Evolutionary conservation across 92 coral and sea anemone genomes (phyloP).

Genomic region (Bergia puertoricense): DNA sequence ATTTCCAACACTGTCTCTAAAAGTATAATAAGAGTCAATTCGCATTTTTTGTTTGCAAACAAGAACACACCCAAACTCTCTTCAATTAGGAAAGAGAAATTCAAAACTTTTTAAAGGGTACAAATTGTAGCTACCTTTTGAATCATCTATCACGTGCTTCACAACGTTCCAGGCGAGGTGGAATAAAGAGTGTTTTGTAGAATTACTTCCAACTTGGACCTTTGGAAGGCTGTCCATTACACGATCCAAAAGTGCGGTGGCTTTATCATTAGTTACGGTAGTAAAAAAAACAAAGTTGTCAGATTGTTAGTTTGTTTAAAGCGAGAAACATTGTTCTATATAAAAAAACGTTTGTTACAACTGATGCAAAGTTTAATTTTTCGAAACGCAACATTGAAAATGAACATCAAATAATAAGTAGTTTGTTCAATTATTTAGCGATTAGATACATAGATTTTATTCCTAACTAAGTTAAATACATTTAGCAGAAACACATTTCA

Average conservation of each 20-base stretch:
- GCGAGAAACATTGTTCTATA: not conserved
- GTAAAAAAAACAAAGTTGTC: not conserved
- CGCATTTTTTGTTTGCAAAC: not conserved
- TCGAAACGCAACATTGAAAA: not conserved
- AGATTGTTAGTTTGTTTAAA: not conserved
- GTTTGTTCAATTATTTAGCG: no score
- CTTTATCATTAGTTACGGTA: not conserved
- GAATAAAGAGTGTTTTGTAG: not conserved
- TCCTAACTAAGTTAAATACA: no score
- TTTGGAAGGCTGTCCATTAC: slow-evolving; percentile 22
- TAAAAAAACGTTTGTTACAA: no score
- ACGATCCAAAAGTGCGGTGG: slow-evolving; percentile 10
- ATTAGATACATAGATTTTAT: no score
- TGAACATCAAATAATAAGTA: no score
- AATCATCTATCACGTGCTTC: not conserved
- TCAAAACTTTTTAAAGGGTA: no score
- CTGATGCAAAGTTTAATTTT: no score
- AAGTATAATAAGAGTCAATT: not conserved
- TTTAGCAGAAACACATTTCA: no score
- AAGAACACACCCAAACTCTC: not conserved
- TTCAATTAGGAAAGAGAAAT: no score
- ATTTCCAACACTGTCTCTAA: slow-evolving; percentile 6
- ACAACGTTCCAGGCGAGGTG: not conserved
- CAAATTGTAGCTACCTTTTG: not conserved
- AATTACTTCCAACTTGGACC: not conserved